Evolutionary conservation across 2,888 invertebrate species (phyloP), one percentile per base, ranked within the genome.

Genomic region (Myopa testacea): DNA sequence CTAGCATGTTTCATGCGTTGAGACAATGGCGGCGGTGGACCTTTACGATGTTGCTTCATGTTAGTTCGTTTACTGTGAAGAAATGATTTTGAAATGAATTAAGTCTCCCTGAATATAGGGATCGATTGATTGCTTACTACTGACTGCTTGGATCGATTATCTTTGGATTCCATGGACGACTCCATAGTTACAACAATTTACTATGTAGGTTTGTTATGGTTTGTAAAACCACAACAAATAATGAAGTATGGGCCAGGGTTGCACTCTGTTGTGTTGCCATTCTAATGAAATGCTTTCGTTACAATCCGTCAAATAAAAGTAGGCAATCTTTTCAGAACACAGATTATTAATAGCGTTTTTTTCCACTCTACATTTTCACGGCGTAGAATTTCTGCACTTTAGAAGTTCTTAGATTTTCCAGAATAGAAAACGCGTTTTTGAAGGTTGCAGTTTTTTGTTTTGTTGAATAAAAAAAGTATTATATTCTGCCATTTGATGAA

Each of bases 111-210:
- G 7, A 14, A 19, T 0, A 26, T 7, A 14, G 14, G 67, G 34
- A 40, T 6, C 14, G 34, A 67, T 73, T 34, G 37, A 75, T 26
- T 52, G 38, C 40, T 58, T 50, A 19, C 34, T 78, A 83, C 87
- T 85, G 84, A 89, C 88, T 85, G 82, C 81, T 85, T 87, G 75
- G 86, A 85, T 84, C 88, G 87, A 84, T 84, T 85, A 81, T 89
- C 88, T 85, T 87, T 88, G 81, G 81, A 80, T 55, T 84, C 83
- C 87, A 87, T 87, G 26, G 26, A 26, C 16, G 69, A 10, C 26
- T 75, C 38, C 19, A 55, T 6, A 38, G n/a, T 5, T 63, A 10
- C 37, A 52, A 50, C n/a, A 58, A 73, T 40, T n/a, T 12, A 45
- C 40, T 75, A 68, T 68, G 68, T 68, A 40, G 14, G 58, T 75